Evolutionary conservation across 2,888 invertebrate species (phyloP).

Genomic region (Mechanitis mazaeus): DNA sequence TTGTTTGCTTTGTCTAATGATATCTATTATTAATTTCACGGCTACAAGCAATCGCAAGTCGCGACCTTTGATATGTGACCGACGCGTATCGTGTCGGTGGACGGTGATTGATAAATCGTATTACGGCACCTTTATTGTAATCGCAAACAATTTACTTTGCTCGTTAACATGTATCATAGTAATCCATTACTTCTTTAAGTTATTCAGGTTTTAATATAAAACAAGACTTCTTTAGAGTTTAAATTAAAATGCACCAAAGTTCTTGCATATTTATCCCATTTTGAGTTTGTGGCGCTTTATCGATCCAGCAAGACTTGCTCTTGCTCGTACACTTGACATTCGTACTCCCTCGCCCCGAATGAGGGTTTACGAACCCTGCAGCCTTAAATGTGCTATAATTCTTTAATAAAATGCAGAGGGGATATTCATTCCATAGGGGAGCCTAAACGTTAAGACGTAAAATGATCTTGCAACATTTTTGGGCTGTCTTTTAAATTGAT

Average conservation of each 20-base stretch:
- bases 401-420: slow-evolving; percentile 8
- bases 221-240: neutral
- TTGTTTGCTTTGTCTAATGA: neutral
- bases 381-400: slow-evolving; percentile 9
- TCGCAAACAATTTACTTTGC: neutral
- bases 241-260: neutral
- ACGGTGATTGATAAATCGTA: slow-evolving; percentile 1
- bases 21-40: slow-evolving; percentile 1
- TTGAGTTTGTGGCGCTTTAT: slow-evolving; percentile 15
- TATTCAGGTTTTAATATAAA: no score
- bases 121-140: neutral
- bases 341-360: slow-evolving; percentile 38
- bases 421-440: no score
- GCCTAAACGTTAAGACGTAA: no score
- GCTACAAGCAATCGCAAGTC: neutral
- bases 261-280: neutral
- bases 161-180: neutral
- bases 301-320: slow-evolving; percentile 34
- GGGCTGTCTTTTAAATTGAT: neutral
- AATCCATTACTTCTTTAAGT: neutral
- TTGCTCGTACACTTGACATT: slow-evolving; percentile 64
- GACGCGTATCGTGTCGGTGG: neutral
- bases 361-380: slow-evolving; percentile 39
- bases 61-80: slow-evolving; percentile 5
- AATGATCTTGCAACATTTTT: no score